phyloP scores from a whole-genome alignment of 2,888 invertebrate genomes.

The Melolontha melolontha region DNA sequence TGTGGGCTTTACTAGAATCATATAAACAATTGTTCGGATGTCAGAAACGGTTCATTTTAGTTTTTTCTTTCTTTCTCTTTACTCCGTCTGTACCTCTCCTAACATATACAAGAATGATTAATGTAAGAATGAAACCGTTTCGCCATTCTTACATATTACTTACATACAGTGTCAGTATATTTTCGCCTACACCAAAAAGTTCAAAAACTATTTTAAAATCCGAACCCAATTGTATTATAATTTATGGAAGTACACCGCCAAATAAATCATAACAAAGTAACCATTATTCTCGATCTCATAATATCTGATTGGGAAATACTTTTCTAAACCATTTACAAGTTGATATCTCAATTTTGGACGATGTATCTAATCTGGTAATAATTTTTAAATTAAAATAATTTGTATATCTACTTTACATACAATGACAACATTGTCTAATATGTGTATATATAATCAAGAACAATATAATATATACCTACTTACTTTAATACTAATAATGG shows the following conservation, averaged over 20 bases:
- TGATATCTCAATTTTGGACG: conserved; percentile 38
- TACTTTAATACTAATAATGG: too few species aligned
- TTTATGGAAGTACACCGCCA: conserved; percentile 48
- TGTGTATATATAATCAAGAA: conserved; percentile 22
- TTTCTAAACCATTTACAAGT: conserved; percentile 24
- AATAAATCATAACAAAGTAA: conserved; percentile 48
- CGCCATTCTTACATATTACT: conserved; percentile 51
- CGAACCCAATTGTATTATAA: conserved; percentile 49
- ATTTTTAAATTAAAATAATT: conserved; percentile 34
- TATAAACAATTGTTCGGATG: conserved; percentile 48
- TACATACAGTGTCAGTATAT: conserved; percentile 32
- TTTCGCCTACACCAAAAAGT: conserved; percentile 50
- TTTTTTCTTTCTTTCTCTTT: conserved; percentile 26
- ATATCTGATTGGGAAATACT: conserved; percentile 37
- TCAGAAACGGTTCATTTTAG: conserved; percentile 45
- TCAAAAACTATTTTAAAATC: conserved; percentile 48
- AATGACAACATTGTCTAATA: conserved; percentile 12
- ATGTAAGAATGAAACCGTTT: conserved; percentile 50
- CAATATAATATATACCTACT: conserved; percentile 6
- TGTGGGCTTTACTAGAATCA: conserved; percentile 38
- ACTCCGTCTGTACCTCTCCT: not conserved
- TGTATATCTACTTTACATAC: conserved; percentile 30
- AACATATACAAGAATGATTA: conserved; percentile 48
- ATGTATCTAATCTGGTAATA: conserved; percentile 25
- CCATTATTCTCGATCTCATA: conserved; percentile 38